These are phyloP conservation scores for Scomber scombrus DNA, from an alignment of 2,113 vertebrate species.

Conservation along the genomic window DNA sequence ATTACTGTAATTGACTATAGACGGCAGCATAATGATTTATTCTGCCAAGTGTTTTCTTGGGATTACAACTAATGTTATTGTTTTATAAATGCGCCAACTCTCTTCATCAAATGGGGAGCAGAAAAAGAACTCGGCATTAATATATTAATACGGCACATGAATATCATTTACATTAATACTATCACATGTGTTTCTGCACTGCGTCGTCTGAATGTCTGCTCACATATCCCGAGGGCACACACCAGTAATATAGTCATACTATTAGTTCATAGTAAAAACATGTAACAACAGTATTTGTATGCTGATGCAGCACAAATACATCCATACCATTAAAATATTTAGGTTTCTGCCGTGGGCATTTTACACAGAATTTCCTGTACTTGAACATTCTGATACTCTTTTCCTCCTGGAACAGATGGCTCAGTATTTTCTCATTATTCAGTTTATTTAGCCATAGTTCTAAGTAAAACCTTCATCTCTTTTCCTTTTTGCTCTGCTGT, in stretches of 20 bases:
- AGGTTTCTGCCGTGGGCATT: background rate
- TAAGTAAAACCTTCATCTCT: constrained; percentile 33
- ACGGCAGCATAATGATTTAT: constrained; percentile 61
- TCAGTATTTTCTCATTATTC: constrained; percentile 46
- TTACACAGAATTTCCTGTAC: constrained; percentile 6
- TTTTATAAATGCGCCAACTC: constrained; percentile 29
- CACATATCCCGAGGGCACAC: background rate
- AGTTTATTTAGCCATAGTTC: constrained; percentile 37
- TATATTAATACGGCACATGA: constrained; percentile 29
- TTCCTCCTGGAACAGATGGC: constrained; percentile 26
- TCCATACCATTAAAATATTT: constrained; percentile 12
- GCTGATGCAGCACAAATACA: constrained; percentile 3
- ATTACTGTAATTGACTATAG: constrained; percentile 76
- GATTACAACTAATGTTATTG: constrained; percentile 55
- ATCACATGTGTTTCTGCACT: background rate
- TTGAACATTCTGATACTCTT: constrained; percentile 6
- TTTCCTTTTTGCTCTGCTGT: constrained; percentile 7
- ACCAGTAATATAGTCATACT: background rate
- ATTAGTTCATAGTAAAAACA: background rate
- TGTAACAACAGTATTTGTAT: constrained; percentile 3
- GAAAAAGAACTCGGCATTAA: constrained; percentile 25
- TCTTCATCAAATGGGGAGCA: constrained; percentile 12
- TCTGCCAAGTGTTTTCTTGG: constrained; percentile 62
- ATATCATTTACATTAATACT: constrained; percentile 6
- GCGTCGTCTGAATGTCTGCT: background rate